Percentiles rank a stretch among this genome's conserved stretches.
These are phyloP conservation scores for Chrosomus eos DNA, from an alignment of 2,797 vertebrate species.

Conservation along the genomic window DNA sequence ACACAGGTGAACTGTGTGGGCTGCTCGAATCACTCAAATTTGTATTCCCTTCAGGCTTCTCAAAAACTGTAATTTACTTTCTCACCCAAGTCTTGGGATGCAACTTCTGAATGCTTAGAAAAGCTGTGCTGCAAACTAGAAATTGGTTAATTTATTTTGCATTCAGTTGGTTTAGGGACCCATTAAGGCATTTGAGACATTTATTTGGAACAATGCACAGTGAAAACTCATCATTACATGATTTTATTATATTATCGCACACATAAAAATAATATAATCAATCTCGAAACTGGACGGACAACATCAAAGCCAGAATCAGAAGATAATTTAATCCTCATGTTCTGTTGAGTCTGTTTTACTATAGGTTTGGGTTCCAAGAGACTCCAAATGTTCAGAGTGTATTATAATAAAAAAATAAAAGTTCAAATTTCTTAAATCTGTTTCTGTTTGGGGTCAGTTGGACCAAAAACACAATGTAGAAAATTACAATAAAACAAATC, in stretches of 20 bases:
- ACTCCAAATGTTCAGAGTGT: background rate
- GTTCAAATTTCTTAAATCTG: too few relatives aligned
- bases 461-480: background rate
- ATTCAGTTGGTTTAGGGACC: background rate
- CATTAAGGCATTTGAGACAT: background rate
- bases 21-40: conserved; percentile 47
- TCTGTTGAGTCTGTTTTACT: background rate
- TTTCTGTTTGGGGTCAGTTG: background rate
- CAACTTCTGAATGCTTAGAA: conserved; percentile 1
- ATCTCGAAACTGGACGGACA: background rate
- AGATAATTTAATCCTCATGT: background rate
- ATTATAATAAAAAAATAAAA: too few relatives aligned
- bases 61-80: conserved; percentile 63
- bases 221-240: background rate
- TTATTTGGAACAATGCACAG: conserved; percentile 7
- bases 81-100: conserved; percentile 47
- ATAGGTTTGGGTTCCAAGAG: background rate
- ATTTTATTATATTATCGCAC: background rate
- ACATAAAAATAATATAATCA: background rate
- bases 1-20: conserved; percentile 62
- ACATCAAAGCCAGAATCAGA: background rate
- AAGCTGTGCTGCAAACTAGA: conserved; percentile 7
- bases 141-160: background rate
- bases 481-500: background rate
- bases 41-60: conserved; percentile 57